These are phyloP conservation scores for Ashinkailepas kermadecensis DNA, from an alignment of 2,888 invertebrate species.

Conservation along the genomic window DNA sequence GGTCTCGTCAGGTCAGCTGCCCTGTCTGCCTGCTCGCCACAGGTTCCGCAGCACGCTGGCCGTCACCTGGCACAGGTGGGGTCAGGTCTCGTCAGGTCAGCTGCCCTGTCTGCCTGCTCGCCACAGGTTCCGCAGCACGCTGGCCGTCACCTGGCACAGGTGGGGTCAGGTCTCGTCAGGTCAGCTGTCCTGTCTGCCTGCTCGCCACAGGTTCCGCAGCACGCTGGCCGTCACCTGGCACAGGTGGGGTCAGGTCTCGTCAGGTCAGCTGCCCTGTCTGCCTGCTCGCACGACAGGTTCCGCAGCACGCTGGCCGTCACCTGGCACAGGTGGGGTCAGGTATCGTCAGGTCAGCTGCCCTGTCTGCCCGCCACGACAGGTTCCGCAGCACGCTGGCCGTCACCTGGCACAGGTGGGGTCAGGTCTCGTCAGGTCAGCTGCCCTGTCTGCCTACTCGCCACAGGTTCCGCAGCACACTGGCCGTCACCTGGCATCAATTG, in stretches of 20 bases:
- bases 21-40: no score
- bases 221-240: slow-evolving; percentile 86
- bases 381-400: slow-evolving; percentile 94
- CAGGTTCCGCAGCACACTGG: no score
- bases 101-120: no score
- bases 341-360: no score
- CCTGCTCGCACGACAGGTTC: slow-evolving; percentile 95
- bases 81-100: no score
- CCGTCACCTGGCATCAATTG: no score
- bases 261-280: slow-evolving; percentile 52
- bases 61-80: slow-evolving; percentile 58
- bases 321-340: slow-evolving; percentile 41
- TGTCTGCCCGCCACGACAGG: slow-evolving; percentile 94
- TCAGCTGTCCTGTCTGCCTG: no score
- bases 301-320: slow-evolving; percentile 93
- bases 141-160: slow-evolving; percentile 71
- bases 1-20: no score
- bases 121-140: slow-evolving; percentile 89
- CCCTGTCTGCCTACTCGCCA: no score
- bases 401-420: slow-evolving; percentile 50
- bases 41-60: slow-evolving; percentile 92
- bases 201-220: slow-evolving; percentile 77
- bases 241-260: neutral
- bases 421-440: no score
- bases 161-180: no score